These are phyloP conservation scores for Cyphomyrus discorhynchus DNA, from an alignment of 2,113 vertebrate species.

Conservation along the genomic window DNA sequence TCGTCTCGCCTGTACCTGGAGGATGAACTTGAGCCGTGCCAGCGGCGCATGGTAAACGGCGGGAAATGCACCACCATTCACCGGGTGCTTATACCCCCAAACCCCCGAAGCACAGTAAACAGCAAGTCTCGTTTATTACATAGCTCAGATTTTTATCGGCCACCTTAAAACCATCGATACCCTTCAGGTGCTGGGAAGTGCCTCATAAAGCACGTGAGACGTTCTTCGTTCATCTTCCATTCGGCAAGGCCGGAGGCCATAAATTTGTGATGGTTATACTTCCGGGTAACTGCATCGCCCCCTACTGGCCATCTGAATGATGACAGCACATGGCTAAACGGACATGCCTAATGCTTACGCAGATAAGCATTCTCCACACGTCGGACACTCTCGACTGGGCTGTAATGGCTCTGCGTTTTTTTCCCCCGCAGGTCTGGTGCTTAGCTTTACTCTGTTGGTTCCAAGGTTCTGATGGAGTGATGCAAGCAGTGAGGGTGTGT, in stretches of 20 bases:
- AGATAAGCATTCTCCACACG: not conserved
- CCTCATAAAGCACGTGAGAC: not conserved
- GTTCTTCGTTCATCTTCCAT: not conserved
- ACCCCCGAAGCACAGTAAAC: not conserved
- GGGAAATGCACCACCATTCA: not conserved
- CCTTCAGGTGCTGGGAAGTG: not conserved
- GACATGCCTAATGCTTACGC: not conserved
- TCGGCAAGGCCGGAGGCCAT: not conserved
- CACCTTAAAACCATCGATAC: not conserved
- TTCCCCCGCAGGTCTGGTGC: not conserved
- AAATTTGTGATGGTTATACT: not conserved
- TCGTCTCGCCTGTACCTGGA: not conserved
- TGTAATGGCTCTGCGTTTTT: not conserved
- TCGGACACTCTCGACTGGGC: not conserved
- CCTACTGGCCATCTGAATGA: not conserved
- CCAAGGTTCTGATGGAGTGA: not conserved
- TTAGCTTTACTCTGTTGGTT: not conserved
- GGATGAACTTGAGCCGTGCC: not conserved
- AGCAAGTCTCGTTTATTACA: not conserved
- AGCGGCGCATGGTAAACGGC: not conserved
- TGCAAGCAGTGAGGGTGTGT: not conserved
- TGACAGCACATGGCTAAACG: not conserved
- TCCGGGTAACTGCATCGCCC: not conserved
- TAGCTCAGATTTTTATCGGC: not conserved
- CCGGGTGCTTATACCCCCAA: not conserved